A percentile compares a stretch with the other conserved stretches of the same genome.
Conservation (phyloP, 2,113 vertebrate species). For the Neogobius melanostomus region DNA sequence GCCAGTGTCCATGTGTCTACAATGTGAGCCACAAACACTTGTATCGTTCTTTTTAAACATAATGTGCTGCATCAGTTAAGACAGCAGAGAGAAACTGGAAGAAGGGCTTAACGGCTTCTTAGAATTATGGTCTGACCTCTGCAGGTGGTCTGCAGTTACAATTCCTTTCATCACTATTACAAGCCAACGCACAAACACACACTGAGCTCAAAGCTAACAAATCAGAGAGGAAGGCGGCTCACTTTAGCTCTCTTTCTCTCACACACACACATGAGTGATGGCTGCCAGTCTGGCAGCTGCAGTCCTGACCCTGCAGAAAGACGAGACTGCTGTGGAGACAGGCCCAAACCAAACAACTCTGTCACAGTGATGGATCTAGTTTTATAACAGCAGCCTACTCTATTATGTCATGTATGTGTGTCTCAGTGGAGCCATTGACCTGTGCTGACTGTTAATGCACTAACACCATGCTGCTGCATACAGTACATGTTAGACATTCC, state of each 20-base stretch:
- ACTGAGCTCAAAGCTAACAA: slow-evolving; percentile 29
- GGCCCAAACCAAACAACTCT: slow-evolving; percentile 42
- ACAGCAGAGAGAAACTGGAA: slow-evolving; percentile 17
- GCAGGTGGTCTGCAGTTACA: slow-evolving; percentile 85
- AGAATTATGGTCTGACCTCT: slow-evolving; percentile 74
- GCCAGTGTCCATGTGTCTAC: slow-evolving; percentile 23
- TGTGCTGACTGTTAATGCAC: slow-evolving; percentile 13
- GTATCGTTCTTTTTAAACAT: slow-evolving; percentile 13
- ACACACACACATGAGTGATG: slow-evolving; percentile 77
- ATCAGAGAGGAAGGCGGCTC: slow-evolving; percentile 21
- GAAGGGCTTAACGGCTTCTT: slow-evolving; percentile 70
- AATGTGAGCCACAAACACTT: slow-evolving; percentile 24
- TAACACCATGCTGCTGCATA: slow-evolving; percentile 16
- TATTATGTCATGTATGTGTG: slow-evolving; percentile 3
- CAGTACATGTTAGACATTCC: slow-evolving; percentile 27
- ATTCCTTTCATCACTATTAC: slow-evolving; percentile 84
- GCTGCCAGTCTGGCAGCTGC: slow-evolving; percentile 77
- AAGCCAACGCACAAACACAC: slow-evolving; percentile 73
- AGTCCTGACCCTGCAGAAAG: slow-evolving; percentile 67
- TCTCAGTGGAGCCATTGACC: not conserved
- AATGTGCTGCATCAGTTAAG: slow-evolving; percentile 4
- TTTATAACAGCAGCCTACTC: slow-evolving; percentile 5
- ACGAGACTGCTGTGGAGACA: slow-evolving; percentile 56
- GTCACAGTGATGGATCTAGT: slow-evolving; percentile 5
- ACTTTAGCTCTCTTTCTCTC: slow-evolving; percentile 22